These are phyloP conservation scores for Acleris literana DNA, from an alignment of 2,888 invertebrate species.

Conservation along the genomic window DNA sequence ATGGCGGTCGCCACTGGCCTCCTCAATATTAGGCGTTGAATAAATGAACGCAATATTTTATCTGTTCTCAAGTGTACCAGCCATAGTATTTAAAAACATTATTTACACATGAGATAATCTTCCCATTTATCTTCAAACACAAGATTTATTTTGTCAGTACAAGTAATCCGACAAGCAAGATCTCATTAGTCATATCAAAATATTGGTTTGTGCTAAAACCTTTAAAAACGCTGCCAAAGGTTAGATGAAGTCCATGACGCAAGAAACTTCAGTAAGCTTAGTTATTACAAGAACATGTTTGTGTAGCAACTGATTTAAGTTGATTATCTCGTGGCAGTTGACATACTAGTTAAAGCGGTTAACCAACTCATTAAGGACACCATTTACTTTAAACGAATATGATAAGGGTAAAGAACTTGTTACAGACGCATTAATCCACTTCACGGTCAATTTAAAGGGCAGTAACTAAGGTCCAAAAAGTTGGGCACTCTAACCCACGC, in stretches of 20 bases:
- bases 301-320: slow-evolving; percentile 25
- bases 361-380: slow-evolving; percentile 24
- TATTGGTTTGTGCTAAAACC: slow-evolving; percentile 21
- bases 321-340: slow-evolving; percentile 29
- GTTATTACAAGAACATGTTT: slow-evolving; percentile 14
- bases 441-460: slow-evolving; percentile 9
- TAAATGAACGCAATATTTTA: neutral
- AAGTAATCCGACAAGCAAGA: neutral
- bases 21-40: neutral
- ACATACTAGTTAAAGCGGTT: slow-evolving; percentile 17
- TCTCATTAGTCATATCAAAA: slow-evolving; percentile 9
- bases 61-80: too few relatives aligned
- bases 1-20: neutral
- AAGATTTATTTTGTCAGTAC: neutral
- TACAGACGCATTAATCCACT: slow-evolving; percentile 10
- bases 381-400: slow-evolving; percentile 22
- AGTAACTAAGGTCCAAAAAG: too few relatives aligned
- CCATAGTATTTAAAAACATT: too few relatives aligned
- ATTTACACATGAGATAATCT: too few relatives aligned
- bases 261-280: neutral
- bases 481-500: too few relatives aligned
- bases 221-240: slow-evolving; percentile 5
- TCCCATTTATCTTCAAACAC: neutral
- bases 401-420: slow-evolving; percentile 13
- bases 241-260: slow-evolving; percentile 11